phyloP scores from a whole-genome alignment of 2,113 vertebrate genomes.

The Pelecanus crispus region DNA sequence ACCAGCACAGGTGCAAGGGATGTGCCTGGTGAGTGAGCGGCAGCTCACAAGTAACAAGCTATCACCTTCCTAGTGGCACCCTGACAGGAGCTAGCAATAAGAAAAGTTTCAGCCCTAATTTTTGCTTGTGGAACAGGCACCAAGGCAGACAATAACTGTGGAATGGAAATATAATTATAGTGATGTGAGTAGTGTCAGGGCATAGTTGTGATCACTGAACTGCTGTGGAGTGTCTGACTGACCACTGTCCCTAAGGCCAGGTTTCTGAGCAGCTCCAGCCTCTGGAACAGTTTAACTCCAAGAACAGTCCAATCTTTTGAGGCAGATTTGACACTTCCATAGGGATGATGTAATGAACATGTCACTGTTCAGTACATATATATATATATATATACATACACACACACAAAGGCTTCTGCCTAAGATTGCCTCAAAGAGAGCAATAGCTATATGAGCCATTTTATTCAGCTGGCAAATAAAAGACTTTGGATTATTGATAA shows the following conservation, averaged over 20 bases:
- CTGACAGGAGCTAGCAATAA: not conserved
- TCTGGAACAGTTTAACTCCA: not conserved
- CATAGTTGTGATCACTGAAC: not conserved
- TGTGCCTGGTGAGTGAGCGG: fast-evolving
- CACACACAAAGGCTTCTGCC: not conserved
- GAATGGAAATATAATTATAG: not conserved
- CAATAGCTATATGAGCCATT: not conserved
- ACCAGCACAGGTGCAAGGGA: not conserved
- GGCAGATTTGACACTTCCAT: not conserved
- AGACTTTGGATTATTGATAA: not conserved
- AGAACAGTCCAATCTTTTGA: not conserved
- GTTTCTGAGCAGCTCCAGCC: not conserved
- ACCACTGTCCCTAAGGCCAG: not conserved
- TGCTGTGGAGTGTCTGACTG: not conserved
- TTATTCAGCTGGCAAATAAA: not conserved
- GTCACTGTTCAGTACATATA: not conserved
- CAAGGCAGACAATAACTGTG: not conserved
- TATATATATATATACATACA: no score
- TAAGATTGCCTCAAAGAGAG: not conserved
- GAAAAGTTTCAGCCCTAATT: not conserved
- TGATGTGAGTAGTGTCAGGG: not conserved
- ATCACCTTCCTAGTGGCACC: not conserved
- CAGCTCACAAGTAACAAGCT: not conserved
- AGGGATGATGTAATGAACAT: not conserved
- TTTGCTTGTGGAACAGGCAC: not conserved